phyloP scores from a whole-genome alignment of 1,140 invertebrate species.

The Eriosoma lanigerum region DNA sequence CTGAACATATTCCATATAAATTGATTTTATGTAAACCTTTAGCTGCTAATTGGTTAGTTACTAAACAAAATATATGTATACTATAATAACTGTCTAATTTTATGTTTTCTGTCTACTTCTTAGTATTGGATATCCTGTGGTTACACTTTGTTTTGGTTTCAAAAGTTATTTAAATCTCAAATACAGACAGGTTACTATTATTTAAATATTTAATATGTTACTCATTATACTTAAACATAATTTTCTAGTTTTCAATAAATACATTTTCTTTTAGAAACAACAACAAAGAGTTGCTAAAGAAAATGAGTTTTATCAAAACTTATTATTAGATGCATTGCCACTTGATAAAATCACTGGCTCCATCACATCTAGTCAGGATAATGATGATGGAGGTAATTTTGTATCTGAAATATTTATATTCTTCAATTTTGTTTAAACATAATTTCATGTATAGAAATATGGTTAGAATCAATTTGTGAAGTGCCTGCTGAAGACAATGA shows the following conservation, averaged over 20 bases:
- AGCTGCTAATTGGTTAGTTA: slow-evolving; percentile 90
- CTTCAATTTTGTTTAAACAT: not conserved
- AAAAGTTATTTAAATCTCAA: slow-evolving; percentile 92
- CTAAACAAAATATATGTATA: too few relatives aligned
- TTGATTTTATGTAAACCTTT: slow-evolving; percentile 95
- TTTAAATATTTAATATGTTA: not conserved
- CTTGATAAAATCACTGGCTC: slow-evolving; percentile 65
- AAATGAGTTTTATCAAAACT: slow-evolving; percentile 93
- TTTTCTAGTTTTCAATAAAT: not conserved
- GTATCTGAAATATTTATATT: not conserved
- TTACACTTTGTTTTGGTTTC: slow-evolving; percentile 94
- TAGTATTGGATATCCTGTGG: slow-evolving; percentile 95
- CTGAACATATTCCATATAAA: slow-evolving; percentile 71
- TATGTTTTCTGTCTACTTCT: slow-evolving; percentile 57
- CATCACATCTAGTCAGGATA: slow-evolving; percentile 62
- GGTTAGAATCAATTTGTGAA: slow-evolving; percentile 46
- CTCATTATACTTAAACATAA: not conserved
- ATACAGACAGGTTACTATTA: slow-evolving; percentile 71
- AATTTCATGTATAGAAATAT: slow-evolving; percentile 26
- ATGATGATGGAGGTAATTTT: slow-evolving; percentile 61
- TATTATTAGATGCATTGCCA: slow-evolving; percentile 87
- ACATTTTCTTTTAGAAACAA: slow-evolving; percentile 66
- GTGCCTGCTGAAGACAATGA: slow-evolving; percentile 34
- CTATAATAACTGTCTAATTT: too few relatives aligned
- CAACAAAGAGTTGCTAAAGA: slow-evolving; percentile 92